Conservation (phyloP, 2,797 vertebrate species). For the Mergus octosetaceus region DNA sequence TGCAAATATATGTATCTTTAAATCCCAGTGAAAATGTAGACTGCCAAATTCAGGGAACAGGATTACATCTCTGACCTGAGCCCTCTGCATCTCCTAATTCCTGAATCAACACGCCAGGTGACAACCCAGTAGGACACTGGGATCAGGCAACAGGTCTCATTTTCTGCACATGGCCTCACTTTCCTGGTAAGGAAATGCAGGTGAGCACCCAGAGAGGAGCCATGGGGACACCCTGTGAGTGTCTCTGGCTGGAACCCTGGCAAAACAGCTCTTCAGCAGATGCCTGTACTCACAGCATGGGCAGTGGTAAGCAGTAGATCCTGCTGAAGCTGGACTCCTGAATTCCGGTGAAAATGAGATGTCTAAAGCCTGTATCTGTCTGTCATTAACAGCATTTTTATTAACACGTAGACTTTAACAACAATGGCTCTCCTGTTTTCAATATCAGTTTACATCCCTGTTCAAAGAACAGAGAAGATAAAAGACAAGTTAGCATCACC, state of each 20-base stretch:
- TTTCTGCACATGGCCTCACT: rapidly evolving
- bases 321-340: background rate
- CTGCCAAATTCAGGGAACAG: background rate
- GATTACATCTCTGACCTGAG: background rate
- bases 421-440: background rate
- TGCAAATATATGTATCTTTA: background rate
- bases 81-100: background rate
- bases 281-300: background rate
- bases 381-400: background rate
- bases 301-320: background rate
- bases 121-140: background rate
- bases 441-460: background rate
- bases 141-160: background rate
- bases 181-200: background rate
- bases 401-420: background rate
- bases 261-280: background rate
- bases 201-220: background rate
- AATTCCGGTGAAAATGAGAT: background rate
- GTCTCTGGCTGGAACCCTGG: background rate
- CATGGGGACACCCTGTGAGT: background rate
- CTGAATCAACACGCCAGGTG: background rate
- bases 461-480: background rate
- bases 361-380: background rate
- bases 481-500: background rate
- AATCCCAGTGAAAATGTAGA: background rate